phyloP scores from a whole-genome alignment of 2,113 vertebrate species.

The Oncorhynchus tshawytscha region DNA sequence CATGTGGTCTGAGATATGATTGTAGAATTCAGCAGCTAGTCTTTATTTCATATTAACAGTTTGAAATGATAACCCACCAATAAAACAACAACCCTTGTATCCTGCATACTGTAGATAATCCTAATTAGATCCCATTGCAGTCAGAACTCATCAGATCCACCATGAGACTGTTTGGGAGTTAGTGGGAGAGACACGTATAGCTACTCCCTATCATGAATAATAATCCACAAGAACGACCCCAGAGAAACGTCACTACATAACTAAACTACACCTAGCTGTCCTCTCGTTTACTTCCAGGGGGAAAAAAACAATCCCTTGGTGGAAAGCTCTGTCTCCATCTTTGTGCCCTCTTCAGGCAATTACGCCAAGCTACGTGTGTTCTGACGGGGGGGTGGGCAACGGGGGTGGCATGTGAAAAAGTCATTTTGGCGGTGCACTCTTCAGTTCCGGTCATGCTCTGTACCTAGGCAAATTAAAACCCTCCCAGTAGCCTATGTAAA shows the following conservation, averaged over 20 bases:
- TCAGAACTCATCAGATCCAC: not conserved
- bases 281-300: constrained; percentile 51
- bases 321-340: constrained; percentile 65
- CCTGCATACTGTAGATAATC: constrained; percentile 17
- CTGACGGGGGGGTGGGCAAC: constrained; percentile 12
- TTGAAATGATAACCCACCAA: constrained; percentile 29
- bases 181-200: constrained; percentile 16
- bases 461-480: constrained; percentile 78
- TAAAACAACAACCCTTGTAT: constrained; percentile 3
- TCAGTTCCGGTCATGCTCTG: constrained; percentile 81
- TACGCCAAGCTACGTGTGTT: constrained; percentile 71
- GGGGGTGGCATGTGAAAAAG: constrained; percentile 68
- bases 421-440: constrained; percentile 74
- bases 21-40: constrained; percentile 50
- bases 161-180: constrained; percentile 20
- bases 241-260: constrained; percentile 33
- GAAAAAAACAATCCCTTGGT: constrained; percentile 38
- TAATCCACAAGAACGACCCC: constrained; percentile 57
- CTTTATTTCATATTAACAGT: constrained; percentile 63
- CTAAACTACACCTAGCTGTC: constrained; percentile 50
- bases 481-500: constrained; percentile 78
- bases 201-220: constrained; percentile 24
- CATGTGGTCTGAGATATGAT: constrained; percentile 41
- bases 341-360: constrained; percentile 75
- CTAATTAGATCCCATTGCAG: not conserved